These are phyloP conservation scores for Cyaniris semiargus DNA, from an alignment of 2,888 invertebrate genomes.

Conservation along the genomic window DNA sequence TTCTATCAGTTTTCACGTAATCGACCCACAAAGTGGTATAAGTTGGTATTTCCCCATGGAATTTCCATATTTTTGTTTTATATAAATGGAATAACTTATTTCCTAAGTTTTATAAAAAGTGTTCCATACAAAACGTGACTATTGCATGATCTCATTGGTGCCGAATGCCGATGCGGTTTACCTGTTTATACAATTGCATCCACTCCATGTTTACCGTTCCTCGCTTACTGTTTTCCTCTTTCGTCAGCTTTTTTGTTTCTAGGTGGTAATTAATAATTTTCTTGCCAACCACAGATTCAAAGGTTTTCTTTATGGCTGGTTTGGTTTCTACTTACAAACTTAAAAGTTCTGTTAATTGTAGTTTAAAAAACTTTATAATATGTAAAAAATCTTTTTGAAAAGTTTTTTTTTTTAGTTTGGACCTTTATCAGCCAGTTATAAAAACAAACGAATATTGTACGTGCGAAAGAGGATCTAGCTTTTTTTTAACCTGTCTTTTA, in stretches of 20 bases:
- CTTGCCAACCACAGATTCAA: not conserved
- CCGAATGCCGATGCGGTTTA: slow-evolving; percentile 10
- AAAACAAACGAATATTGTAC: no score
- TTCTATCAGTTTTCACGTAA: no score
- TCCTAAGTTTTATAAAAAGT: not conserved
- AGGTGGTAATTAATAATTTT: not conserved
- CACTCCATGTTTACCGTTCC: not conserved
- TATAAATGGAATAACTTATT: no score
- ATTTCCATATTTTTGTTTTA: no score
- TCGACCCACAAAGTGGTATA: not conserved
- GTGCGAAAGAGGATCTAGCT: no score
- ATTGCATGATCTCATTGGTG: not conserved
- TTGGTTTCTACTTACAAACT: not conserved
- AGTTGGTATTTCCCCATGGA: not conserved
- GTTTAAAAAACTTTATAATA: not conserved
- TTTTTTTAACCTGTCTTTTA: no score
- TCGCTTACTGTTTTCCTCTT: not conserved
- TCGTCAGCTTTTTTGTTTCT: slow-evolving; percentile 1
- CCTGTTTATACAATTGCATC: not conserved
- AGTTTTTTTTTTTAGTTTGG: no score
- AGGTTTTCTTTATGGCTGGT: not conserved
- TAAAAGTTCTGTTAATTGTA: not conserved
- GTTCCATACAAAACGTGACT: not conserved
- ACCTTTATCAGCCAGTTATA: no score
- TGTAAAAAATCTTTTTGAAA: no score